Evolutionary conservation across 2,888 invertebrate genomes (phyloP), one percentile per base, ranked within the genome.

Genomic region (Volucella bombylans): DNA sequence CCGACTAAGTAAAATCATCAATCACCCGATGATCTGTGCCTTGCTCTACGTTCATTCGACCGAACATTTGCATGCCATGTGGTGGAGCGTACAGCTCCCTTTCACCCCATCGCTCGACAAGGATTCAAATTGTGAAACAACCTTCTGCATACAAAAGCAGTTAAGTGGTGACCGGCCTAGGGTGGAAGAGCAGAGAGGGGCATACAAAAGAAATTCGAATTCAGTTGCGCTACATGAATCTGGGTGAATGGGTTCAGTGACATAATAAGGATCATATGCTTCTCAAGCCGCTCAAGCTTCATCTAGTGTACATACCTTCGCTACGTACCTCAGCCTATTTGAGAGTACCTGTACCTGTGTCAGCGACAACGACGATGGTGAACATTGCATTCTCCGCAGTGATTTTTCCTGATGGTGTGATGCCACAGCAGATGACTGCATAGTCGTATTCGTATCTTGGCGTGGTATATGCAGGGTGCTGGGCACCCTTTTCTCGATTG

Each of bases 231-330:
- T 23, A 76, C 71, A 50, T 80, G 85, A 80, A 85, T 72, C 80
- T 85, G 59, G 85, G 85, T 85, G 85, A 85, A 85, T 62, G 80
- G 57, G 85, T 85, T 85, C 85, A 85, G 47, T 85, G 85, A 76
- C 85, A 77, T 65, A 85, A 76, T 76, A 85, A 80, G 85, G 76
- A 85, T 76, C 67, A 79, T 57, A 18, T 43, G n/a, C 49, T 47
- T 47, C 15, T 67, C 18, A 23, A 23, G 23, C 23, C 3, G 23
- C 23, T 23, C 23, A 23, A 23, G 23, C 23, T 23, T 3, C 23
- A 4, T 23, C 4, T 3, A 3, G 3, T 23, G 23, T 23, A 23
- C 23, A 23, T 78, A 31, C 38, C 14, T 45, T 39, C n/a, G 64
- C 55, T 77, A 23, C 23, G 9, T 43, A 61, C 71, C 79, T 69